Evolutionary conservation across 2,888 invertebrate genomes (phyloP).

Genomic region (Tiliacea aurago): DNA sequence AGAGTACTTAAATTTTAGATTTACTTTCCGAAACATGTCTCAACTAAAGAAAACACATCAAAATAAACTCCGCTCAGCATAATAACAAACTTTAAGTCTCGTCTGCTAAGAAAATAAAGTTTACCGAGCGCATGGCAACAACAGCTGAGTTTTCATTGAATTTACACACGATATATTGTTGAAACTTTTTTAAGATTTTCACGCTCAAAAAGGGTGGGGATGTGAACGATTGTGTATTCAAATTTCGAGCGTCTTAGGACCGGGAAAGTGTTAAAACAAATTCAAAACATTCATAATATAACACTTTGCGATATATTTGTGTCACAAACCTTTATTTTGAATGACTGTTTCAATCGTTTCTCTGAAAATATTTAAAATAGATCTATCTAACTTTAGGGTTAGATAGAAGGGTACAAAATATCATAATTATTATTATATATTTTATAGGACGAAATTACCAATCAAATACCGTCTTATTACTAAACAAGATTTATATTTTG

Average conservation of each 20-base stretch:
- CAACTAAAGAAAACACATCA: conserved; percentile 60
- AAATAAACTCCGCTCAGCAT: conserved; percentile 60
- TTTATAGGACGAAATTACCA: too few species aligned
- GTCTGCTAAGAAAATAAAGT: conserved; percentile 64
- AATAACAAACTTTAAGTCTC: conserved; percentile 59
- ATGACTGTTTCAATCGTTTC: too few species aligned
- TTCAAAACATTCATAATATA: too few species aligned
- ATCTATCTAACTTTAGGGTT: too few species aligned
- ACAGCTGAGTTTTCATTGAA: conserved; percentile 57
- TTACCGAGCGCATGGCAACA: conserved; percentile 37
- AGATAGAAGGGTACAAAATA: too few species aligned
- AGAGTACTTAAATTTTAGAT: conserved; percentile 30
- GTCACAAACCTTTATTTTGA: too few species aligned
- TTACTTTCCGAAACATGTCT: conserved; percentile 45
- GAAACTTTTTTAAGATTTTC: conserved; percentile 34
- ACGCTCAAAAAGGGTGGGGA: not conserved
- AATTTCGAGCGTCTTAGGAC: not conserved
- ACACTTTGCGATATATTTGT: too few species aligned
- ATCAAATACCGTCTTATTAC: too few species aligned
- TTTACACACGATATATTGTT: conserved; percentile 61
- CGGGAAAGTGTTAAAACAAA: too few species aligned
- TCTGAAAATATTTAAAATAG: too few species aligned
- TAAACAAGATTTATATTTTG: too few species aligned
- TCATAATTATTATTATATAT: too few species aligned
- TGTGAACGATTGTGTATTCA: conserved; percentile 8